phyloP scores from a whole-genome alignment of 2,113 vertebrate species.

The Morone chrysops region DNA sequence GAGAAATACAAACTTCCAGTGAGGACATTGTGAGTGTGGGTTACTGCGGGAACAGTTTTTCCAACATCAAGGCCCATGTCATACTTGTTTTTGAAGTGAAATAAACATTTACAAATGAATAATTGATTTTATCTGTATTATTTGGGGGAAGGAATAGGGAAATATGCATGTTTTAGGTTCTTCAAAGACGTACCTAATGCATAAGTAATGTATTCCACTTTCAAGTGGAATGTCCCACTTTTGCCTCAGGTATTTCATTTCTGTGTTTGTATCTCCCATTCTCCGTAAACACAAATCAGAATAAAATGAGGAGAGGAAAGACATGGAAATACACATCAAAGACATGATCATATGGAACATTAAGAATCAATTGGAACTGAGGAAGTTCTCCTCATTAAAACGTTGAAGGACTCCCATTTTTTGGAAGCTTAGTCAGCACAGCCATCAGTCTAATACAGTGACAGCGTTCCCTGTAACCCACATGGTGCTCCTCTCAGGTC shows the following conservation, averaged over 20 bases:
- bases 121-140: conserved; percentile 82
- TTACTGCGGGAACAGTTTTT: conserved; percentile 58
- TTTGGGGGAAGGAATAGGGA: conserved; percentile 59
- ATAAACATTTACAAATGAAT: conserved; percentile 83
- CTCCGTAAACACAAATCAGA: conserved; percentile 73
- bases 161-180: conserved; percentile 76
- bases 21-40: conserved; percentile 48
- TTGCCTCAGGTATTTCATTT: conserved; percentile 76
- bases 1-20: conserved; percentile 51
- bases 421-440: neutral
- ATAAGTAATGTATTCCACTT: conserved; percentile 81
- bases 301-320: conserved; percentile 46
- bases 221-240: conserved; percentile 82
- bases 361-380: conserved; percentile 27
- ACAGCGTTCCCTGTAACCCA: neutral
- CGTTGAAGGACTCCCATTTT: conserved; percentile 6
- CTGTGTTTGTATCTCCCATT: conserved; percentile 69
- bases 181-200: conserved; percentile 82
- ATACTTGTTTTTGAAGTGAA: conserved; percentile 76
- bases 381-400: conserved; percentile 46
- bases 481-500: conserved; percentile 8
- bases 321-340: conserved; percentile 63
- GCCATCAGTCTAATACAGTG: neutral
- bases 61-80: conserved; percentile 74
- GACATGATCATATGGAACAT: conserved; percentile 52